A percentile compares a stretch with the other conserved stretches of the same genome.
Evolutionary conservation across 2,797 vertebrate genomes (phyloP).

Genomic region (Morus bassanus): DNA sequence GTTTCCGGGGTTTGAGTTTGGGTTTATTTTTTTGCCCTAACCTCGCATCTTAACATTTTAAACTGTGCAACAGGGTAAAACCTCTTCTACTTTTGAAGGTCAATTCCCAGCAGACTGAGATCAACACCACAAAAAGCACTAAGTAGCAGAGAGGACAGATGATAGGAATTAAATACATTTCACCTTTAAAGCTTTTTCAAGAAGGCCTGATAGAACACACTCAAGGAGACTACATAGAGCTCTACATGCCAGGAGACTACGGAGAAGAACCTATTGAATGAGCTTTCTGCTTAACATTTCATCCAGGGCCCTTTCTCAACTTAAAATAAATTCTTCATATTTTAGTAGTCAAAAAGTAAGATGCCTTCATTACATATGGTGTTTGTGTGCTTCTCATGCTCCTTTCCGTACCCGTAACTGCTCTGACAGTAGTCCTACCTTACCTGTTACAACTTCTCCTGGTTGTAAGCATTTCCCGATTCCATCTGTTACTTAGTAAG

Average conservation of each 20-base stretch:
- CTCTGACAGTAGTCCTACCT: not conserved
- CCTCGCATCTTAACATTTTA: not conserved
- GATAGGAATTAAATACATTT: not conserved
- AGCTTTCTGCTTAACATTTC: not conserved
- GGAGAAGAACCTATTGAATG: not conserved
- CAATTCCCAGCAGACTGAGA: not conserved
- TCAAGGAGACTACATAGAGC: not conserved
- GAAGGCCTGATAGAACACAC: not conserved
- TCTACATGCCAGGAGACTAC: too few relatives aligned
- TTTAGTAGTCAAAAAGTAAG: not conserved
- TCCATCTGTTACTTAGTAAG: not conserved
- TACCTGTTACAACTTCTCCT: not conserved
- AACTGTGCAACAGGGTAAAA: not conserved
- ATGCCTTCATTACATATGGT: not conserved
- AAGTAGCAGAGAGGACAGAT: not conserved
- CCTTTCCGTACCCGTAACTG: not conserved
- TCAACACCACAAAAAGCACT: not conserved
- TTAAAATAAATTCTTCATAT: not conserved
- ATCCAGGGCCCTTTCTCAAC: not conserved
- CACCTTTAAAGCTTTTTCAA: not conserved
- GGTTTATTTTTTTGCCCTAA: not conserved
- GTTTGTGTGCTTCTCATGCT: not conserved
- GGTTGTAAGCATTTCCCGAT: not conserved
- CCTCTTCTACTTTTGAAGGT: not conserved
- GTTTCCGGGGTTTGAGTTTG: not conserved